Evolutionary conservation across 2,797 vertebrate species (phyloP).

Genomic region (Acanthurus tractus): DNA sequence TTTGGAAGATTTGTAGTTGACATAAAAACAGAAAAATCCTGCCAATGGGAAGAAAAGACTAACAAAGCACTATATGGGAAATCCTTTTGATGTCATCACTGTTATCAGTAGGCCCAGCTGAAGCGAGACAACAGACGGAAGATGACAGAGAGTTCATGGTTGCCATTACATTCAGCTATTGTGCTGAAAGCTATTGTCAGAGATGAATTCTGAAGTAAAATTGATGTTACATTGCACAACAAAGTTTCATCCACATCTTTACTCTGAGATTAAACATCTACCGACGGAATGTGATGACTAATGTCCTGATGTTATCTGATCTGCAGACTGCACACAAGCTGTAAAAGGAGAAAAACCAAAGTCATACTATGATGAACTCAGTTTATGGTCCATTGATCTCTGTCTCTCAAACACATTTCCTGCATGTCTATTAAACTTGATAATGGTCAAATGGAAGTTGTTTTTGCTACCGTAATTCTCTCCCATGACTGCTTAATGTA

Average conservation of each 20-base stretch:
- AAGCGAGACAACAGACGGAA: no score
- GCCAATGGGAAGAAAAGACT: background rate
- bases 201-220: background rate
- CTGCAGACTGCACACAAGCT: background rate
- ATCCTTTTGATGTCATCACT: background rate
- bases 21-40: no score
- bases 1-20: no score
- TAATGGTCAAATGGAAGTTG: background rate
- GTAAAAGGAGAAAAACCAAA: background rate
- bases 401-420: background rate
- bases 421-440: background rate
- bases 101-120: background rate
- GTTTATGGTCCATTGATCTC: background rate
- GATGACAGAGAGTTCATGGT: background rate
- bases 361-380: background rate
- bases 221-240: background rate
- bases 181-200: background rate
- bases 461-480: background rate
- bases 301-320: constrained; percentile 20
- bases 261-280: constrained; percentile 13
- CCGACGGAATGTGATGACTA: constrained; percentile 8
- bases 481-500: background rate
- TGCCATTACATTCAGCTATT: background rate
- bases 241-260: background rate
- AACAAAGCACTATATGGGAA: background rate